Percentiles rank a stretch among this genome's conserved stretches.
phyloP scores from a whole-genome alignment of 2,888 invertebrate genomes.

The Rhamnusium bicolor region DNA sequence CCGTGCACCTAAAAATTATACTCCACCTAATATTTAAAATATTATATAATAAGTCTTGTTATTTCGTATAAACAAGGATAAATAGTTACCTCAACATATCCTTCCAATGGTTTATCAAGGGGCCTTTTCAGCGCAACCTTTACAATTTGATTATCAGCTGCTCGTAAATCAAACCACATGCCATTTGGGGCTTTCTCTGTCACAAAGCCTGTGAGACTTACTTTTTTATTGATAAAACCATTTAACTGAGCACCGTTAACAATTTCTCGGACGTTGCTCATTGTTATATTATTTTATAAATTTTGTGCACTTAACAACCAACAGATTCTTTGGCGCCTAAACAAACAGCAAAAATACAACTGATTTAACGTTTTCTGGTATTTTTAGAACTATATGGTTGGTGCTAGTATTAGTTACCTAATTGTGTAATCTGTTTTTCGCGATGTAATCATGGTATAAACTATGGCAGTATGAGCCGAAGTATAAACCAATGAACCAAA shows the following conservation, averaged over 20 bases:
- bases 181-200: slow-evolving; percentile 61
- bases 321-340: slow-evolving; percentile 17
- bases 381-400: not conserved
- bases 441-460: not conserved
- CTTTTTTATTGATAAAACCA: slow-evolving; percentile 61
- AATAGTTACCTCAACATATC: slow-evolving; percentile 64
- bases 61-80: no score
- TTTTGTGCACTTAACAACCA: no score
- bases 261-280: slow-evolving; percentile 58
- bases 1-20: slow-evolving; percentile 58
- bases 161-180: slow-evolving; percentile 62
- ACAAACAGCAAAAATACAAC: not conserved
- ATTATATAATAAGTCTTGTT: no score
- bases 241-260: slow-evolving; percentile 64
- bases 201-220: slow-evolving; percentile 65
- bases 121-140: slow-evolving; percentile 64
- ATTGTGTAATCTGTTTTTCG: not conserved
- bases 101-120: slow-evolving; percentile 60
- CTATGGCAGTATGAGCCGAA: no score
- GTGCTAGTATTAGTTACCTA: not conserved
- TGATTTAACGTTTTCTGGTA: not conserved
- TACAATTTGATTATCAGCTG: slow-evolving; percentile 64
- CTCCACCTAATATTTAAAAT: not conserved
- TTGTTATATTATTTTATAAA: not conserved
- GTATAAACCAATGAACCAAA: no score